Evolutionary conservation across 2,888 invertebrate genomes (phyloP).

Genomic region (Microchrysa polita): DNA sequence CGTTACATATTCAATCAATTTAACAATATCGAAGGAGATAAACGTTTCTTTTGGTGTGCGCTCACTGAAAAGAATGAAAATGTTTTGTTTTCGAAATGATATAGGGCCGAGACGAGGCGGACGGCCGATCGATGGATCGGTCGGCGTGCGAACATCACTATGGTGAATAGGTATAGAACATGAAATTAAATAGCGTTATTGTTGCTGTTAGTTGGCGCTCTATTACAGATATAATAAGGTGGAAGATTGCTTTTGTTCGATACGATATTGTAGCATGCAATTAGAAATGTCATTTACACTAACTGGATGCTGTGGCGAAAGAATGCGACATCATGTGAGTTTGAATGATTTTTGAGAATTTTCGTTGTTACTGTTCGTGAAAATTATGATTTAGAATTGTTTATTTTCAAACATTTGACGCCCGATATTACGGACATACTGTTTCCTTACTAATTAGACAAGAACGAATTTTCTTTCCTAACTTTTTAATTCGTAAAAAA

Average conservation of each 20-base stretch:
- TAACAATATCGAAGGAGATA: constrained; percentile 45
- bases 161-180: constrained; percentile 3
- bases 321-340: no score
- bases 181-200: constrained; percentile 4
- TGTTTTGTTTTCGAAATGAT: constrained; percentile 37
- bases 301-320: no score
- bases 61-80: not conserved
- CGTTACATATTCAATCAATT: constrained; percentile 50
- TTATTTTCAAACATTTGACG: no score
- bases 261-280: constrained; percentile 13
- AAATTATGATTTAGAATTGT: no score
- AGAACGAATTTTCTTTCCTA: no score
- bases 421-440: no score
- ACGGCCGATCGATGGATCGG: no score
- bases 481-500: no score
- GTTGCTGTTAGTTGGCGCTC: not conserved
- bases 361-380: no score
- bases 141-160: not conserved
- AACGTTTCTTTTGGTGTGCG: constrained; percentile 19
- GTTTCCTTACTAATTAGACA: no score
- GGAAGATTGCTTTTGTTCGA: constrained; percentile 10
- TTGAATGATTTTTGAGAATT: no score
- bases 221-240: constrained; percentile 1
- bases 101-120: not conserved
- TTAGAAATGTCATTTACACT: constrained; percentile 18